Base-by-base conservation (phyloP, 1,140 invertebrate species). In the Philopotamus ludificatus region DNA sequence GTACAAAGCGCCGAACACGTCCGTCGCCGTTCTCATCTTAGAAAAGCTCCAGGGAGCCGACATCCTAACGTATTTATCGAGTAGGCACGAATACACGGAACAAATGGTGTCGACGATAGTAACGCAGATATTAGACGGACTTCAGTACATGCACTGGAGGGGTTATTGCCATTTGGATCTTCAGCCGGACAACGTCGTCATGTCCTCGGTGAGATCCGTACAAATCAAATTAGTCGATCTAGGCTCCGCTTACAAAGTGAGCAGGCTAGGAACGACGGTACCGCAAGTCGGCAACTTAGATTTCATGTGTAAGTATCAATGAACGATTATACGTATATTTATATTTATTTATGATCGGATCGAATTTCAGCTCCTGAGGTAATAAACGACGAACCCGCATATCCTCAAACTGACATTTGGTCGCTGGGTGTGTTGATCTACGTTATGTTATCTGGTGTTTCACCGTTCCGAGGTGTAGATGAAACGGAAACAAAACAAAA, bases 181-280 rank as follows among this genome's bases (percentile, higher is more conserved):
- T 15, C 94, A 98, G 75, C 97, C 97, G 0, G 94, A 96, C 72
- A 99, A 98, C 75, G 84, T 99, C n/a, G 92, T 99, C 0, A 95
- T 98, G 89, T 87, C 89, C 1, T 91, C 91, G 0, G 86, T 94
- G 2, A 83, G 91, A 68, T 88, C 89, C 18, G 85, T 94, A 3
- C 89, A 92, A 74, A 84, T 99, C 1, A 99, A 99, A 79, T 77
- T 99, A 10, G 86, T 94, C 0, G 96, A 99, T 75, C 92, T 98
- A 73, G 93, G 92, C 0, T 87, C 88, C 0, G 89, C 94, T 0
- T 87, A 90, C 63, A 85, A 83, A 72, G 89, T 95, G 0, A 89
- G 86, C 8, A 93, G 91, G 75, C 73, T 92, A 23, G 92, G 93
- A 1, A 86, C 86, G 0, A 81, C 84, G 60, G 87, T 94, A 26